A percentile compares a stretch with the other conserved stretches of the same genome.
Evolutionary conservation across 1,140 invertebrate species (phyloP).

Genomic region (Phymastichus coffea): DNA sequence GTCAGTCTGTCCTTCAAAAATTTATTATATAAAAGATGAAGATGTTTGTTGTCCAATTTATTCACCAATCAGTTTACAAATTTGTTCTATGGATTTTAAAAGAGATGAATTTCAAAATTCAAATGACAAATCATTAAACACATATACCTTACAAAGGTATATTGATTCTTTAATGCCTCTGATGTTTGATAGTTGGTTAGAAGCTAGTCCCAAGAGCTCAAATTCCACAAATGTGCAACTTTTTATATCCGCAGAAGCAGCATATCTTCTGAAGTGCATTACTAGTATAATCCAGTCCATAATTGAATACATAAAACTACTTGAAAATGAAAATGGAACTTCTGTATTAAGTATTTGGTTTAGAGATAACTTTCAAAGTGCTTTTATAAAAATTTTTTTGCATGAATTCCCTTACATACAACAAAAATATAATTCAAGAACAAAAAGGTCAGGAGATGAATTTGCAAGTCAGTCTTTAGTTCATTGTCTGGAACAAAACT

Average conservation of each 20-base stretch:
- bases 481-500: slow-evolving; percentile 43
- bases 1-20: background rate
- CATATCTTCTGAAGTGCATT: slow-evolving; percentile 58
- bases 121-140: slow-evolving; percentile 27
- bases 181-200: slow-evolving; percentile 72
- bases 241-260: slow-evolving; percentile 59
- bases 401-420: slow-evolving; percentile 59
- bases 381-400: slow-evolving; percentile 57
- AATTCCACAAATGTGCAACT: slow-evolving; percentile 44
- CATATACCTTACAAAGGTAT: slow-evolving; percentile 52
- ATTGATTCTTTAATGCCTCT: slow-evolving; percentile 66
- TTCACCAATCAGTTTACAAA: slow-evolving; percentile 23
- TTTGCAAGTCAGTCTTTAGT: slow-evolving; percentile 26
- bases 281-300: slow-evolving; percentile 60
- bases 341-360: slow-evolving; percentile 51
- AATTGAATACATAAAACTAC: slow-evolving; percentile 56
- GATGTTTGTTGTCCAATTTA: slow-evolving; percentile 35
- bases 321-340: slow-evolving; percentile 41
- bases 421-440: slow-evolving; percentile 20
- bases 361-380: slow-evolving; percentile 53
- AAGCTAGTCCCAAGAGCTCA: slow-evolving; percentile 60
- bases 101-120: slow-evolving; percentile 2
- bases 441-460: slow-evolving; percentile 39
- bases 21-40: slow-evolving; percentile 26
- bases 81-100: slow-evolving; percentile 37